Conservation (phyloP, 2,888 invertebrate species). For the Pandemis corylana region DNA sequence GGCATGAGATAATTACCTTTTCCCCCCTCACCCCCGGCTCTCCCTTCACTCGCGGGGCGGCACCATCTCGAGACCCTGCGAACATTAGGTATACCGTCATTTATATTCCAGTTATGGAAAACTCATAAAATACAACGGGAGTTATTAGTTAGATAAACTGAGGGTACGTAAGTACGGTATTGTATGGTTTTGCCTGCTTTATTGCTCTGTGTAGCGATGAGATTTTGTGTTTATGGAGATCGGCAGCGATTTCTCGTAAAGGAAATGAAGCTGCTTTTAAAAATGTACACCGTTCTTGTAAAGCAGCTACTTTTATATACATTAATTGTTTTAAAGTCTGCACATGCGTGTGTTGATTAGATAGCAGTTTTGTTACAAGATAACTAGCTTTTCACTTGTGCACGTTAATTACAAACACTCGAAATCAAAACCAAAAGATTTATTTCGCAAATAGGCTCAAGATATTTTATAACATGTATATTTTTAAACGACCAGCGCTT, state of each 20-base stretch:
- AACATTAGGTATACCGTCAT: constrained; percentile 53
- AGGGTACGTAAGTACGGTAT: constrained; percentile 41
- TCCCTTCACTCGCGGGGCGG: constrained; percentile 61
- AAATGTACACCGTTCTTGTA: background rate
- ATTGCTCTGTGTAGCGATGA: constrained; percentile 10
- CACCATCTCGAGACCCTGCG: constrained; percentile 65
- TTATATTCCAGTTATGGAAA: constrained; percentile 60
- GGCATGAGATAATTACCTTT: constrained; percentile 69
- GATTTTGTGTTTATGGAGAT: constrained; percentile 17
- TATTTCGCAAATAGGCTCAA: too few species aligned
- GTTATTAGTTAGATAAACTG: constrained; percentile 51
- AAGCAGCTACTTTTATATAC: background rate
- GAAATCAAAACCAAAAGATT: too few species aligned
- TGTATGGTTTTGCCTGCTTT: constrained; percentile 19
- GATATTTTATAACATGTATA: too few species aligned
- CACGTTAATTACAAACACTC: too few species aligned
- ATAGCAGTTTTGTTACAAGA: too few species aligned
- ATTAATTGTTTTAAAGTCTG: background rate
- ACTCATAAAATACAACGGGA: constrained; percentile 54
- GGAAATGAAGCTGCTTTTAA: background rate
- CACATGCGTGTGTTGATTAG: too few species aligned
- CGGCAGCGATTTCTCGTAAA: background rate
- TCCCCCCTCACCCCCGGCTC: constrained; percentile 70
- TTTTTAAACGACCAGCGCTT: too few species aligned
- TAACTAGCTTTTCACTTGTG: too few species aligned